Percentiles rank a stretch among this genome's conserved stretches.
Evolutionary conservation across 2,888 invertebrate species (phyloP).

Genomic region (Epirrita christyi): DNA sequence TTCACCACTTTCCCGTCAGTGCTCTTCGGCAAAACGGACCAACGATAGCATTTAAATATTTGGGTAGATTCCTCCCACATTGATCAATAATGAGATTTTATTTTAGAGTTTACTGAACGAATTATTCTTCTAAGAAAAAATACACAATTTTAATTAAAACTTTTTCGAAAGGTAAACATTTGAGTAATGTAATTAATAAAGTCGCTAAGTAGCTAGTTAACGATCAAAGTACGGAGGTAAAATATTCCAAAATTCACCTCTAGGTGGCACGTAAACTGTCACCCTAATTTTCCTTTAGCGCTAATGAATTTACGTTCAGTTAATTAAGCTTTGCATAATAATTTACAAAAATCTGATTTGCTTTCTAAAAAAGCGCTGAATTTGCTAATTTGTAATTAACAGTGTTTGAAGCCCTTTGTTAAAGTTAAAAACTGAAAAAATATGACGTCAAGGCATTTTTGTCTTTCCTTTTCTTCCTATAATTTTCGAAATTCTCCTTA

Average conservation of each 20-base stretch:
- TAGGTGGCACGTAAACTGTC: conserved; percentile 48
- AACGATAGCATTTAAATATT: too few relatives aligned
- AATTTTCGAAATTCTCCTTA: conserved; percentile 8
- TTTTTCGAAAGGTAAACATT: conserved; percentile 2
- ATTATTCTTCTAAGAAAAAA: neutral
- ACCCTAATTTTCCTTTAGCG: conserved; percentile 57
- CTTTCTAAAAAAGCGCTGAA: conserved; percentile 62
- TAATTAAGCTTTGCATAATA: conserved; percentile 78
- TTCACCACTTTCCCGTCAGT: too few relatives aligned
- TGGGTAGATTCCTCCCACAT: too few relatives aligned
- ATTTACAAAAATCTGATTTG: conserved; percentile 63
- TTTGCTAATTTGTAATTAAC: conserved; percentile 72
- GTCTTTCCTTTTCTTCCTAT: conserved; percentile 2
- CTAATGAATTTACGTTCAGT: conserved; percentile 64
- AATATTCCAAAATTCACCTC: conserved; percentile 31
- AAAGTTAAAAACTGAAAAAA: conserved; percentile 37
- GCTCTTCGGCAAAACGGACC: too few relatives aligned
- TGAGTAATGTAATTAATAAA: conserved; percentile 23
- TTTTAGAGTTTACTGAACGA: neutral
- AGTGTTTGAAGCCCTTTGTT: conserved; percentile 68
- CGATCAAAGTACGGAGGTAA: conserved; percentile 26
- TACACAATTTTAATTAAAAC: neutral
- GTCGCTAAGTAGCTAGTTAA: conserved; percentile 29
- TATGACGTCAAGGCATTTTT: conserved; percentile 19
- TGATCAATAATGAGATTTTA: neutral